phyloP scores from a whole-genome alignment of 2,888 invertebrate species.

The Uloborus plumipes region DNA sequence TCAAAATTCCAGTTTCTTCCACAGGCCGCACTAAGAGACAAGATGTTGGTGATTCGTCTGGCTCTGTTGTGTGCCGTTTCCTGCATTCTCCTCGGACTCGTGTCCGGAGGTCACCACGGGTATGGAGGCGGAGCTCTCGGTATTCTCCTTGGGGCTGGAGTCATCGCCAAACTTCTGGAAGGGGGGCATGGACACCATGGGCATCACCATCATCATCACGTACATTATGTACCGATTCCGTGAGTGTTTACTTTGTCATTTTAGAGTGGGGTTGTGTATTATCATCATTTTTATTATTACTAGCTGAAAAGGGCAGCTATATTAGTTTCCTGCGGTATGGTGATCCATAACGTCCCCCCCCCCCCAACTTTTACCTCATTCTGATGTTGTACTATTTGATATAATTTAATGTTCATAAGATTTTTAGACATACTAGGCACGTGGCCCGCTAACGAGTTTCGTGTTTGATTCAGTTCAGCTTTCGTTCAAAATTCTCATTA shows the following conservation, averaged over 20 bases:
- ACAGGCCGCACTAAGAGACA: neutral
- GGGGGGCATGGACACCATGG: neutral
- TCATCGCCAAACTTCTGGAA: constrained; percentile 25
- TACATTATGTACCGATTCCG: constrained; percentile 48
- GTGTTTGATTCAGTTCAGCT: too few species aligned
- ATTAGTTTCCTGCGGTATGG: too few species aligned
- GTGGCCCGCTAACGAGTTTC: too few species aligned
- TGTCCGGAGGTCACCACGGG: neutral
- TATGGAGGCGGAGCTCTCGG: constrained; percentile 19
- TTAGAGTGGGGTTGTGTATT: too few species aligned
- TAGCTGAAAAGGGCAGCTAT: too few species aligned
- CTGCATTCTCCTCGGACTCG: constrained; percentile 7
- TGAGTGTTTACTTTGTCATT: constrained; percentile 14
- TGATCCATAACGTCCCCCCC: too few species aligned
- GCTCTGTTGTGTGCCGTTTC: constrained; percentile 1
- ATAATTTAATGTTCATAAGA: neutral
- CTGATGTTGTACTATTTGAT: neutral
- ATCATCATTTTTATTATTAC: too few species aligned
- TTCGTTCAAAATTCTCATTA: too few species aligned
- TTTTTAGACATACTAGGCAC: too few species aligned
- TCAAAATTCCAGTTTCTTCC: neutral
- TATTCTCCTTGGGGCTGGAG: constrained; percentile 23
- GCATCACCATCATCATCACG: constrained; percentile 38
- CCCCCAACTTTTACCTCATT: neutral
- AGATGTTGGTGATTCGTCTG: constrained; percentile 20